These are phyloP conservation scores for Sander lucioperca DNA, from an alignment of 2,113 vertebrate genomes.

Conservation along the genomic window DNA sequence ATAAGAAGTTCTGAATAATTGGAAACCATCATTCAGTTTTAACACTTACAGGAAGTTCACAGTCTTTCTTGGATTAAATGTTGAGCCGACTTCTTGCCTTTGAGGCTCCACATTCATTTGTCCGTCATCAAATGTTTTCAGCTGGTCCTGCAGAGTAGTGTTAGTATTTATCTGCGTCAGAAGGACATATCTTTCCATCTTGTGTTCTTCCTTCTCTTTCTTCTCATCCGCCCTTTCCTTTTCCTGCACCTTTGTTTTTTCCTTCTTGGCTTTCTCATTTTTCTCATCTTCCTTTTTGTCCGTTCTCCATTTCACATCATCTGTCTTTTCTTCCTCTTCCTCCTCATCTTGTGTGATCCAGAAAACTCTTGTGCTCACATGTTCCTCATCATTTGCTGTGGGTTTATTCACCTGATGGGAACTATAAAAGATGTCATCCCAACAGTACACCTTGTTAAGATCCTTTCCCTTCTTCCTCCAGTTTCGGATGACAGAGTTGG, in stretches of 20 bases:
- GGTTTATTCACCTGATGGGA: fast-evolving
- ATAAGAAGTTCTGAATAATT: not conserved
- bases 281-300: not conserved
- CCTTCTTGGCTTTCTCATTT: too few relatives aligned
- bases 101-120: not conserved
- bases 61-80: too few relatives aligned
- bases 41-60: not conserved
- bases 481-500: conserved; percentile 47
- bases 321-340: not conserved
- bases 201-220: not conserved
- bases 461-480: not conserved
- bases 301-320: not conserved
- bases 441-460: fast-evolving
- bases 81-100: not conserved
- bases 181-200: not conserved
- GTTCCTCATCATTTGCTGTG: not conserved
- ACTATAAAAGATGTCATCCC: not conserved
- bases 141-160: not conserved
- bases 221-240: not conserved
- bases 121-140: not conserved
- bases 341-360: not conserved
- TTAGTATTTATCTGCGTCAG: not conserved
- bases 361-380: not conserved
- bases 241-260: not conserved
- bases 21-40: not conserved